Percentiles rank a stretch among this genome's conserved stretches.
Evolutionary conservation across 2,888 invertebrate genomes (phyloP).

Genomic region (Strigamia transsilvanica): DNA sequence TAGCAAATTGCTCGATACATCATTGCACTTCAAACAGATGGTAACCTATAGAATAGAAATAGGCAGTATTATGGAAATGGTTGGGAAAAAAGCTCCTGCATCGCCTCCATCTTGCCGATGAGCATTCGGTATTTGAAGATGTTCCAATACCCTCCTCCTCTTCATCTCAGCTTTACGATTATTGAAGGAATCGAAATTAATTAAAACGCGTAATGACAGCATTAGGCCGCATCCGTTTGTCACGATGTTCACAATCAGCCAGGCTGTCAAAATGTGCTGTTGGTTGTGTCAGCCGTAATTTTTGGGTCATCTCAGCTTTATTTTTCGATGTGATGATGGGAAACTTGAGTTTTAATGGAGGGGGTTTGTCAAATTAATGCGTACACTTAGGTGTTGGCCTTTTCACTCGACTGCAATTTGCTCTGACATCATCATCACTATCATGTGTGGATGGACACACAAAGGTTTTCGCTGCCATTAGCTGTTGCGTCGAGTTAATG

Average conservation of each 20-base stretch:
- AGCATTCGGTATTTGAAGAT: not conserved
- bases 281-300: conserved; percentile 6
- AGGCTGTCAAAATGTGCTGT: conserved; percentile 39
- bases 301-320: conserved; percentile 23
- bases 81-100: not conserved
- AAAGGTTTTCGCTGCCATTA: conserved; percentile 39
- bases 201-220: conserved; percentile 47
- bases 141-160: not conserved
- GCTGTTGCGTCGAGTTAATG: conserved; percentile 22
- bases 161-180: not conserved
- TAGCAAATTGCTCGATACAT: conserved; percentile 46
- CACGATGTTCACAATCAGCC: conserved; percentile 17
- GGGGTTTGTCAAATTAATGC: conserved; percentile 49
- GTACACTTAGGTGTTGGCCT: conserved; percentile 44
- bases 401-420: conserved; percentile 47
- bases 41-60: conserved; percentile 47
- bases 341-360: conserved; percentile 47
- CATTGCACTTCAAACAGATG: conserved; percentile 44
- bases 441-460: conserved; percentile 46
- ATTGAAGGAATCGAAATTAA: conserved; percentile 35
- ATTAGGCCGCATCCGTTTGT: conserved; percentile 13
- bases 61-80: conserved; percentile 46
- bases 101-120: not conserved
- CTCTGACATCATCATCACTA: conserved; percentile 43
- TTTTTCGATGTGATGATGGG: conserved; percentile 33